Evolutionary conservation across 2,113 vertebrate species (phyloP).

Genomic region (Amblyornis subalaris): DNA sequence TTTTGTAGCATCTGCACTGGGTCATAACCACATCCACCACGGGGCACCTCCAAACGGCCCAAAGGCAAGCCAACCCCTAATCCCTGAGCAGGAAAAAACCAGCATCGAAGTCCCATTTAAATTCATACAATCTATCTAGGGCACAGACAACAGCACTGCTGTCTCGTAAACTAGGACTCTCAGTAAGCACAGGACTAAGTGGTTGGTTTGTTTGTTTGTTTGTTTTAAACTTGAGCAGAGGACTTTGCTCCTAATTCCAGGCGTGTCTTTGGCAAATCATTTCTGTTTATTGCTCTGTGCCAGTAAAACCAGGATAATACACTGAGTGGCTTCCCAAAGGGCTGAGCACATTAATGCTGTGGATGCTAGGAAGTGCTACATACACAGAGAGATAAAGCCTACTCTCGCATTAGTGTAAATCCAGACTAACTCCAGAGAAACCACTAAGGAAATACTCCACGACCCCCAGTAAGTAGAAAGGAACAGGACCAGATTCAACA

Average conservation of each 20-base stretch:
- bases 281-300: neutral
- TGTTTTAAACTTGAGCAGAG: neutral
- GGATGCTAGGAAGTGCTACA: neutral
- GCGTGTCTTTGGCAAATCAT: neutral
- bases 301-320: neutral
- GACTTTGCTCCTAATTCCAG: constrained; percentile 1
- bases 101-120: neutral
- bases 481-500: neutral
- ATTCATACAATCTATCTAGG: neutral
- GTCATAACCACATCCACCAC: neutral
- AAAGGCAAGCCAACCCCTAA: neutral
- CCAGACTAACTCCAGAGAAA: neutral
- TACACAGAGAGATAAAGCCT: neutral
- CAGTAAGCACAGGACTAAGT: neutral
- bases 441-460: neutral
- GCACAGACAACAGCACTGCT: neutral
- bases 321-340: neutral
- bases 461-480: neutral
- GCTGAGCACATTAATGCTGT: neutral
- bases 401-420: neutral
- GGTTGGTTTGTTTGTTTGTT: neutral
- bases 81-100: neutral
- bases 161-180: neutral
- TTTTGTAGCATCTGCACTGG: neutral
- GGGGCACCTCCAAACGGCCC: neutral